Percentiles rank a stretch among this genome's conserved stretches.
These are phyloP conservation scores for Latrodectus elegans DNA, from an alignment of 2,888 invertebrate genomes.

Conservation along the genomic window DNA sequence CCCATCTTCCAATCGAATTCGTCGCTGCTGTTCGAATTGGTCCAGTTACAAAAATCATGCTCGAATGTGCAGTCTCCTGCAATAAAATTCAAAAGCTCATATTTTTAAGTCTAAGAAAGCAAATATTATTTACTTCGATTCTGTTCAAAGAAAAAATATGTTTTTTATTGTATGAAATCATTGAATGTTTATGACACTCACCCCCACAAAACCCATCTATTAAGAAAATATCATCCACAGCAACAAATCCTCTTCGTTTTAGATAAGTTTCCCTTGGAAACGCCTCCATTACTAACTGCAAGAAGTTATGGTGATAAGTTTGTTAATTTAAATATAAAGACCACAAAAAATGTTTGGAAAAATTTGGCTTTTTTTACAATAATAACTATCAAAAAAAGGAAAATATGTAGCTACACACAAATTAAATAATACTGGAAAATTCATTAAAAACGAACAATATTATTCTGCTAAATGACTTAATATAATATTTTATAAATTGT, in stretches of 20 bases:
- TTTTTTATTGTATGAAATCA: neutral
- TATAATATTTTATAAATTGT: too few relatives aligned
- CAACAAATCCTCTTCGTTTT: slow-evolving; percentile 73
- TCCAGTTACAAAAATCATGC: slow-evolving; percentile 70
- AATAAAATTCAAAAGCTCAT: neutral
- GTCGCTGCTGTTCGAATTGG: slow-evolving; percentile 71
- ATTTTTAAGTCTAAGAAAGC: neutral
- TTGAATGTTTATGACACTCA: neutral
- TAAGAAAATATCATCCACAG: slow-evolving; percentile 74
- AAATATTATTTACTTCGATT: neutral
- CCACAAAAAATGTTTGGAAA: too few relatives aligned
- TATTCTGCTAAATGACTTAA: too few relatives aligned
- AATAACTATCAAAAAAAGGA: too few relatives aligned
- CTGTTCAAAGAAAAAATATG: neutral
- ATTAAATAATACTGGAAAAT: too few relatives aligned
- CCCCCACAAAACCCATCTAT: slow-evolving; percentile 73
- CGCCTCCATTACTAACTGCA: slow-evolving; percentile 69
- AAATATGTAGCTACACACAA: too few relatives aligned
- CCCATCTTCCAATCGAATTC: slow-evolving; percentile 74
- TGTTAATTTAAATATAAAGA: neutral
- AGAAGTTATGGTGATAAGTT: neutral
- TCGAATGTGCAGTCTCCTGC: slow-evolving; percentile 71
- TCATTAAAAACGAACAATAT: too few relatives aligned
- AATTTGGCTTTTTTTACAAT: too few relatives aligned
- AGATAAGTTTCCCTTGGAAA: slow-evolving; percentile 60